Base-by-base conservation (phyloP, 2,113 vertebrate species). In the Sinocyclocheilus rhinocerous region DNA sequence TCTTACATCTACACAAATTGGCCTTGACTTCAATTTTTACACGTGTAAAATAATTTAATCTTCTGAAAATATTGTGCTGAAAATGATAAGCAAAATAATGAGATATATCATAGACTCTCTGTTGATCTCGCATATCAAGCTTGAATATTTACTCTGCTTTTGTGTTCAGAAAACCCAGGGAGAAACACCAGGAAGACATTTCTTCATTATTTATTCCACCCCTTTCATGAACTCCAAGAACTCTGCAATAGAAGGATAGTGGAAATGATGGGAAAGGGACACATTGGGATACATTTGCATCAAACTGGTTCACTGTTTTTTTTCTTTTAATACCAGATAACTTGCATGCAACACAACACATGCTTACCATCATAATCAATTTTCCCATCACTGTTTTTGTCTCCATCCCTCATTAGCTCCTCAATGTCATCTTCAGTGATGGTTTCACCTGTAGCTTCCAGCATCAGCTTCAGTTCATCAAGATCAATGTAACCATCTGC, bases 381-480 rank as follows among this genome's bases (percentile, higher is more conserved):
- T 90, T 95, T 97, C 89, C 98, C 98, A 0, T 99, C 98, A 0
- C 97, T 98, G 94, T 99, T 99, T 92, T 96, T 97, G 92, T 99
- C 98, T 0, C 98, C 98, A 0, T 99, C 98, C 88, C 92, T 97
- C 97, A 99, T 99, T 90, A 99, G 94, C 86, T 99, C 98, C 85
- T 99, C 98, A 1, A 99, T 99, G 89, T 99, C 98, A 0, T 99
- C 98, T 91, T 99, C 97, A 0, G 98, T 99, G 89, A 99, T 99
- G 20, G 94, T 93, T 93, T 99, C 98, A 7, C 98, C 98, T 0
- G 98, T 99, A 0, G 97, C 97, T 86, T 97, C 96, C 91, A 99
- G 94, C 98, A 99, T 99, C 76, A 94, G 92, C 92, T 98, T 99
- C 91, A 99, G 94, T 91, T 99, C 98, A 0, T 99, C 97, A 0